Evolutionary conservation across 2,113 vertebrate genomes (phyloP).

Genomic region (Galemys pyrenaicus): DNA sequence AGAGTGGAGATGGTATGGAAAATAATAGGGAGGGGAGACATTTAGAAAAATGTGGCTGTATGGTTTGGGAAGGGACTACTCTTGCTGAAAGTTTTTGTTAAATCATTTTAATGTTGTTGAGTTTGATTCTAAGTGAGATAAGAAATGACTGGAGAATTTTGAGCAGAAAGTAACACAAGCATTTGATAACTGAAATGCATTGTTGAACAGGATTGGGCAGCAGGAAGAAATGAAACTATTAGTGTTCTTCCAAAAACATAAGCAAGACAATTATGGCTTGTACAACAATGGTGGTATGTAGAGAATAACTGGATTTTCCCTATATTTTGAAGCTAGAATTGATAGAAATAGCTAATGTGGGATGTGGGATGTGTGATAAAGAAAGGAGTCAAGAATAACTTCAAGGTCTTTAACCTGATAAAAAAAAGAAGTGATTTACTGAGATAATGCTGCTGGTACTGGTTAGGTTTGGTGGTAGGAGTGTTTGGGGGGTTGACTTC

Average conservation of each 20-base stretch:
- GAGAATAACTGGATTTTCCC: neutral
- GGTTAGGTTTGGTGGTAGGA: neutral
- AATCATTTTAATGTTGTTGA: neutral
- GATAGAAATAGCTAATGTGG: neutral
- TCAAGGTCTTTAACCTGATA: neutral
- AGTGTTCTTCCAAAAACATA: neutral
- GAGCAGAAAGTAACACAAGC: neutral
- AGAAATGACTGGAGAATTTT: neutral
- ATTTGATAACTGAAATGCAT: neutral
- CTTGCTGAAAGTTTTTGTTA: neutral
- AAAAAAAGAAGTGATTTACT: neutral
- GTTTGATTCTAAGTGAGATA: neutral
- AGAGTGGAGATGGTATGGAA: neutral
- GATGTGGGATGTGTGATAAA: neutral
- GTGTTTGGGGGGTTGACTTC: neutral
- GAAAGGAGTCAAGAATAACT: neutral
- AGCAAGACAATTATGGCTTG: neutral
- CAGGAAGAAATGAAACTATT: neutral
- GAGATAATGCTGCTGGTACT: neutral
- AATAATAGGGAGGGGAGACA: neutral
- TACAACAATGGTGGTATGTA: neutral
- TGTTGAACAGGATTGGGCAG: neutral
- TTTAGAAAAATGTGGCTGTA: neutral
- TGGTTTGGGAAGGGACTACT: neutral
- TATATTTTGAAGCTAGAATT: neutral